Evolutionary conservation across 2,888 invertebrate species (phyloP), one percentile per base, ranked within the genome.

Genomic region (Caradrina clavipalpis): DNA sequence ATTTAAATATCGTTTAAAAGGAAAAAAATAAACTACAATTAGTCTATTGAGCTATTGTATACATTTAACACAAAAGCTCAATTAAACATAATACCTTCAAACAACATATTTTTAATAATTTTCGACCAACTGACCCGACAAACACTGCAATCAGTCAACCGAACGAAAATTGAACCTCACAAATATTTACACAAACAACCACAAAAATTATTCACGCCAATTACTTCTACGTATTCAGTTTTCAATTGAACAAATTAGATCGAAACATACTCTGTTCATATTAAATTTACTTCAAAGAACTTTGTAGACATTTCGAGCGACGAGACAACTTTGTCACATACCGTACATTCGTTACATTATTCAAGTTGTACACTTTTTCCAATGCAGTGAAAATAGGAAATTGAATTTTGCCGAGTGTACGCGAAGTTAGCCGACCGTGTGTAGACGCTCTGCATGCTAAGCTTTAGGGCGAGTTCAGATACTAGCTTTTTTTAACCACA

Each of bases 331-430:
- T 74, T 66, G 60, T 69, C 65, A 63, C 77, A 74, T 78, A 82
- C 79, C 58, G 76, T 78, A 86, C 81, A 84, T 87, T 89, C 81
- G 83, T 86, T 84, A 87, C 83, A 82, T 87, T 87, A 87, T 86
- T 86, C 82, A 86, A 86, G 82, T 86, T 81, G 83, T 78, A 78
- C 73, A 71, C 70, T 85, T 88, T 88, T 86, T 86, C 85, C 85
- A 77, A 85, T 86, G 86, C 85, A 85, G 83, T 78, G 79, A 82
- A 76, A 73, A 77, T 79, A 84, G 79, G 81, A 85, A 87, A 88
- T 87, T 84, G 83, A 87, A 87, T 87, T 89, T 85, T 54, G 78
- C 69, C 67, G 81, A 87, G 71, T 70, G 81, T 80, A 75, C 56
- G 61, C 78, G 54, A 84, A 86, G 83, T 85, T 85, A 75, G 62